phyloP scores from a whole-genome alignment of 23 tunicate species.

The Halocynthia roretzi region DNA sequence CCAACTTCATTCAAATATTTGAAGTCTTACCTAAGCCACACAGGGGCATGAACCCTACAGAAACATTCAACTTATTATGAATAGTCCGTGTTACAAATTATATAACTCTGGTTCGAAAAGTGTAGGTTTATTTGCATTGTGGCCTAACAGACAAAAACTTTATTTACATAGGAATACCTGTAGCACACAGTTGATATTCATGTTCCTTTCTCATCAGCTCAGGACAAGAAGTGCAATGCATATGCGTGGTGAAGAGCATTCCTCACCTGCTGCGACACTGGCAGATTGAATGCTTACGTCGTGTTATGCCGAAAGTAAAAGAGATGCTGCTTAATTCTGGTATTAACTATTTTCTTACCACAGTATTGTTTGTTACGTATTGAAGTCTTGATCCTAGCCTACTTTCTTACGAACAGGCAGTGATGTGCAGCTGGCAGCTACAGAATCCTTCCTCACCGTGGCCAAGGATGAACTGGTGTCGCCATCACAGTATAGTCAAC shows the following conservation, averaged over 20 bases:
- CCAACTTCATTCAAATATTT: too few relatives aligned
- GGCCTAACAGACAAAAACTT: too few relatives aligned
- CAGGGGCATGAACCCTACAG: too few relatives aligned
- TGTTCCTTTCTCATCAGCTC: slow-evolving; percentile 27
- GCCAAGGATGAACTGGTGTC: slow-evolving; percentile 59
- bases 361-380: neutral
- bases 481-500: slow-evolving; percentile 46
- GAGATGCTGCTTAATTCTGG: slow-evolving; percentile 64
- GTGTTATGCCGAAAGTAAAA: slow-evolving; percentile 64
- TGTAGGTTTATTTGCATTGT: too few relatives aligned
- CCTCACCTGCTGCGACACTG: slow-evolving; percentile 41
- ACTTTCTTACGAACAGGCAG: slow-evolving; percentile 28
- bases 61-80: too few relatives aligned
- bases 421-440: slow-evolving; percentile 63
- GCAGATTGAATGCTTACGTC: slow-evolving; percentile 55
- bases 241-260: slow-evolving; percentile 55
- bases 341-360: slow-evolving; percentile 1
- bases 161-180: too few relatives aligned
- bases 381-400: neutral
- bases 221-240: slow-evolving; percentile 83
- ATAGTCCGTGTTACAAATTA: too few relatives aligned
- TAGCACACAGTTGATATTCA: neutral
- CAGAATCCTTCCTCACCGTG: slow-evolving; percentile 54
- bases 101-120: too few relatives aligned
- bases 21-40: too few relatives aligned